These are phyloP conservation scores for Callithrix jacchus DNA, from an alignment of 2,113 vertebrate species.

Conservation along the genomic window DNA sequence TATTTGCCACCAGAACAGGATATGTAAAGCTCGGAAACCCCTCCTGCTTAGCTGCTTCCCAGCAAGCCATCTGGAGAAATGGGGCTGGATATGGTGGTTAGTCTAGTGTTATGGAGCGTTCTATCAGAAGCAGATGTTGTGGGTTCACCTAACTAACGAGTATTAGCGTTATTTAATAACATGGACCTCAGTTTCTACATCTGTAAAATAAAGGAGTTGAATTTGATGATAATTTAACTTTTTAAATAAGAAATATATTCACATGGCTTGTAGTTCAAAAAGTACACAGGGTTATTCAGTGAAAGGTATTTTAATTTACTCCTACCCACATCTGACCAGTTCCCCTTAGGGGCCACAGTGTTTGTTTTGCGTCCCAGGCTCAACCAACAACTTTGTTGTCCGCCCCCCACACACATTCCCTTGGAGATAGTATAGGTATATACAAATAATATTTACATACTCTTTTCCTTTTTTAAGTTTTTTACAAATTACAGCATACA, in stretches of 20 bases:
- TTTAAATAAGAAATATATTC: slow-evolving; percentile 8
- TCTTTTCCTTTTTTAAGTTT: background rate
- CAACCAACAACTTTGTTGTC: background rate
- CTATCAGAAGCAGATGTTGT: background rate
- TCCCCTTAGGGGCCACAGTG: background rate
- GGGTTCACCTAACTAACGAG: background rate
- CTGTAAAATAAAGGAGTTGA: slow-evolving; percentile 19
- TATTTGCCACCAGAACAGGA: slow-evolving; percentile 42
- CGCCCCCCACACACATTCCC: background rate
- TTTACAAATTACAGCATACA: background rate
- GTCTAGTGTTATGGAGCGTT: background rate
- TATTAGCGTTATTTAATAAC: background rate
- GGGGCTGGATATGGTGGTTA: background rate
- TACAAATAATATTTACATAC: background rate
- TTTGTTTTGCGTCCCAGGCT: background rate
- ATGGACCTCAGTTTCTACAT: background rate
- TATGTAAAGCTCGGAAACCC: slow-evolving; percentile 42
- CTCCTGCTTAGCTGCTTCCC: slow-evolving; percentile 35
- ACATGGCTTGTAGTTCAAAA: background rate
- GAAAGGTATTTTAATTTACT: background rate
- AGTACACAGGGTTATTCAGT: background rate
- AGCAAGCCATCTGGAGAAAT: slow-evolving; percentile 19
- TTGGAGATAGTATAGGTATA: background rate
- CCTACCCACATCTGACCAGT: background rate
- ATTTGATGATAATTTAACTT: background rate